phyloP scores from a whole-genome alignment of 1,140 invertebrate genomes.

The Plutomurus gul region DNA sequence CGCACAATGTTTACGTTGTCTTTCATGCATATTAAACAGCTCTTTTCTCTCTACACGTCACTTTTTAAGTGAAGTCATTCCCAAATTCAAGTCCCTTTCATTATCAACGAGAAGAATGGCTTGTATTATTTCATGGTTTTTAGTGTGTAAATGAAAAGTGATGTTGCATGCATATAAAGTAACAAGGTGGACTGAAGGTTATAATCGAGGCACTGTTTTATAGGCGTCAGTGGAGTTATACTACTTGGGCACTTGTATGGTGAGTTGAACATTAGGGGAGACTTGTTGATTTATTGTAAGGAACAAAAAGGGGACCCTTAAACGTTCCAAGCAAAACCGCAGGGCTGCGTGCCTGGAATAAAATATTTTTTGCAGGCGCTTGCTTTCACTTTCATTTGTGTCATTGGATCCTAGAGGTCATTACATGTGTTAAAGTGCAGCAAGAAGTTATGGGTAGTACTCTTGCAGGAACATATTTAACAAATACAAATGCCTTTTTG shows the following conservation, averaged over 20 bases:
- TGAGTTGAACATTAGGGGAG: not conserved
- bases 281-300: not conserved
- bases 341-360: constrained; percentile 36
- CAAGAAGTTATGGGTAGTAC: too few species aligned
- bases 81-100: not conserved
- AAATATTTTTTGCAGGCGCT: not conserved
- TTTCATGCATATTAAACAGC: constrained; percentile 24
- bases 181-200: too few species aligned
- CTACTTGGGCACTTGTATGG: not conserved
- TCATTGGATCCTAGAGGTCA: not conserved
- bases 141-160: too few species aligned
- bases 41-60: not conserved
- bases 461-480: too few species aligned
- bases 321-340: constrained; percentile 17
- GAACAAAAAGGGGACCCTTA: not conserved
- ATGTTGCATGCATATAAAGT: too few species aligned
- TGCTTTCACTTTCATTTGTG: not conserved
- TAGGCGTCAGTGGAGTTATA: not conserved
- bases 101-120: too few species aligned
- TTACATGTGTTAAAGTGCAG: not conserved
- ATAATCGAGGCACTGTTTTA: too few species aligned
- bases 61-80: not conserved
- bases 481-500: too few species aligned
- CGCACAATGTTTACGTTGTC: not conserved
- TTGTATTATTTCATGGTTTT: too few species aligned